These are phyloP conservation scores for Chrysolina haemoptera DNA, from an alignment of 2,888 invertebrate genomes.

Conservation along the genomic window DNA sequence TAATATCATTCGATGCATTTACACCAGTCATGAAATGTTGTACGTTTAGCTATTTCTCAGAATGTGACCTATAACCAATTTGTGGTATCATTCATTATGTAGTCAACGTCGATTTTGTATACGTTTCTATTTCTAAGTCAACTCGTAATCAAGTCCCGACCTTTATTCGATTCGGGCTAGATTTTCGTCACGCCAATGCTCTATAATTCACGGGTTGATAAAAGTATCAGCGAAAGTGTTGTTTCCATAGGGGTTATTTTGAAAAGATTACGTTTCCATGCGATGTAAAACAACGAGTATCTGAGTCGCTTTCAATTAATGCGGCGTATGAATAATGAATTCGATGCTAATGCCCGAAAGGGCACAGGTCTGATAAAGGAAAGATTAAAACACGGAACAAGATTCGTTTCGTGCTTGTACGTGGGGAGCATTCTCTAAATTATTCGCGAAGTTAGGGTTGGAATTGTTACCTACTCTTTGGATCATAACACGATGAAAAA, in stretches of 20 bases:
- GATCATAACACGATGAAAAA: no score
- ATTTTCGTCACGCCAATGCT: slow-evolving; percentile 31
- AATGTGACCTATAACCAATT: neutral
- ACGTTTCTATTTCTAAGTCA: neutral
- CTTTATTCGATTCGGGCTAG: neutral
- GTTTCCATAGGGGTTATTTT: slow-evolving; percentile 21
- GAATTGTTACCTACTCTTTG: neutral
- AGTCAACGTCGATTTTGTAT: neutral
- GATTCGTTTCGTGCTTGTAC: neutral
- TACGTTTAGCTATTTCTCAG: neutral
- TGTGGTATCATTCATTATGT: slow-evolving; percentile 7
- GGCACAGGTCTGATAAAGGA: slow-evolving; percentile 10
- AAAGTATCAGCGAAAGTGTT: slow-evolving; percentile 36
- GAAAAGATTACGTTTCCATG: slow-evolving; percentile 22
- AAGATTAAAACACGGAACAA: slow-evolving; percentile 11
- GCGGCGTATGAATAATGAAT: slow-evolving; percentile 9
- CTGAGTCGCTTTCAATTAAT: slow-evolving; percentile 22
- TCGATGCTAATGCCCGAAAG: slow-evolving; percentile 6
- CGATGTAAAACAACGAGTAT: slow-evolving; percentile 28
- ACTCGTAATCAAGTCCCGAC: neutral
- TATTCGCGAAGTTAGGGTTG: neutral
- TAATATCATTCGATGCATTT: no score
- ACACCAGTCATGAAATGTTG: no score
- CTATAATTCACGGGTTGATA: slow-evolving; percentile 36
- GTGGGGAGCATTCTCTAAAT: neutral